phyloP scores from a whole-genome alignment of 2,797 vertebrate genomes.

The Gymnopithys bicolor region DNA sequence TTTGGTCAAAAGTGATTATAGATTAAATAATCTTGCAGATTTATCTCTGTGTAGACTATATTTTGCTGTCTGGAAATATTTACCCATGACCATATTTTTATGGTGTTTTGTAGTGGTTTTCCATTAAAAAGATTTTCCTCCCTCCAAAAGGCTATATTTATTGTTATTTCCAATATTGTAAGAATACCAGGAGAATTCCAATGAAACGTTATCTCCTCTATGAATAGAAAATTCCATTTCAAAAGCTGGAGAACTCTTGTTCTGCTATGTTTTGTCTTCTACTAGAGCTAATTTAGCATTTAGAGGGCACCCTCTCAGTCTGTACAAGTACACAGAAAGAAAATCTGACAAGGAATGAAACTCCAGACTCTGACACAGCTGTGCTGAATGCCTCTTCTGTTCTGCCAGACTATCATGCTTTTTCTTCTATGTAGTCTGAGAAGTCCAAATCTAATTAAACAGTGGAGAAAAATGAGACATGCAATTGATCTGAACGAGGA shows the following conservation, averaged over 20 bases:
- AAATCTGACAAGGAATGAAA: slow-evolving; percentile 30
- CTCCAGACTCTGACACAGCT: slow-evolving; percentile 19
- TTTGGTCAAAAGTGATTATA: not conserved
- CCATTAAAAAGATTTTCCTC: not conserved
- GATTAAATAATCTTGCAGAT: not conserved
- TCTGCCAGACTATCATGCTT: slow-evolving; percentile 29
- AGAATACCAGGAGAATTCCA: not conserved
- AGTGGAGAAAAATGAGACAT: not conserved
- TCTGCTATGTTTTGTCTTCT: not conserved
- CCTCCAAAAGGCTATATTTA: not conserved
- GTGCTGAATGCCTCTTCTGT: slow-evolving; percentile 41
- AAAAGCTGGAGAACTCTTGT: not conserved
- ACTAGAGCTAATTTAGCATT: slow-evolving; percentile 3
- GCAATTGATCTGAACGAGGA: not conserved
- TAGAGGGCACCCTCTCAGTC: not conserved
- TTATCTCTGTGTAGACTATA: not conserved
- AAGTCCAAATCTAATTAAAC: slow-evolving; percentile 32
- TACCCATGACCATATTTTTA: not conserved
- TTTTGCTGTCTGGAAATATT: not conserved
- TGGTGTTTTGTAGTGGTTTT: not conserved
- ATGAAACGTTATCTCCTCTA: not conserved
- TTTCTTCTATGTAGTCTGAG: not conserved
- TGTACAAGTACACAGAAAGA: slow-evolving; percentile 4
- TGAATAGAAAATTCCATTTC: not conserved
- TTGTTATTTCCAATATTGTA: not conserved